Base-by-base conservation (phyloP, 2,888 invertebrate genomes). In the Pimpla rufipes region DNA sequence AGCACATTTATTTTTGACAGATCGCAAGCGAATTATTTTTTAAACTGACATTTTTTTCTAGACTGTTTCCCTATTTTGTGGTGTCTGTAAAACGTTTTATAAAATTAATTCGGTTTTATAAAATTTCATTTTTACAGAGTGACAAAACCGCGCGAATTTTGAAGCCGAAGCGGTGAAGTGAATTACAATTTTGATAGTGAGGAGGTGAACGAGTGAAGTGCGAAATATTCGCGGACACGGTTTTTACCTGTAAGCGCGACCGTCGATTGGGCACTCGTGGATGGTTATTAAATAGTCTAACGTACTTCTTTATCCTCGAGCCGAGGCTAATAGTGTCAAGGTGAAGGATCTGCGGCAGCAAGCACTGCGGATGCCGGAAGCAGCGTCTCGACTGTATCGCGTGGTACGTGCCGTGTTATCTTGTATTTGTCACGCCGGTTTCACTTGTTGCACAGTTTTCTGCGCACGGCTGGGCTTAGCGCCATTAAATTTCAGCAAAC, bases 311-410 rank as follows among this genome's bases (percentile, higher is more conserved):
- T 59, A 64, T 81, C 59, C 57, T 35, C 40, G 77, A 29, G 21
- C 11, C 40, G 40, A 62, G 6, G 37, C 3, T 23, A 73, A 81
- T 66, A 57, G 81, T 81, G 71, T n/a, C 77, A 55, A n/a, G 70
- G 64, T 66, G 66, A 59, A 62, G 50, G 59, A 67, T 45, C 73
- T 29, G 40, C 23, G 47, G 13, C 10, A 55, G 67, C 10, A n/a
- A 67, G 16, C 21, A 35, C 21, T 40, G 45, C 62, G 18, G 52
- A 21, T 6, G 16, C 59, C 73, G 73, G 78, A 78, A 77, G 47
- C 57, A n/a, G 18, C 18, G 55, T 50, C 13, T 70, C 50, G 42
- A 47, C 55, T 55, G 21, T 5, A 55, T 42, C 29, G 59, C 7
- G 18, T 0, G 82, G 74, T 82, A 55, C 8, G 67, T 55, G 2